A percentile compares a stretch with the other conserved stretches of the same genome.
phyloP scores from a whole-genome alignment of 2,888 invertebrate species.

The Xestia rhomboidea region DNA sequence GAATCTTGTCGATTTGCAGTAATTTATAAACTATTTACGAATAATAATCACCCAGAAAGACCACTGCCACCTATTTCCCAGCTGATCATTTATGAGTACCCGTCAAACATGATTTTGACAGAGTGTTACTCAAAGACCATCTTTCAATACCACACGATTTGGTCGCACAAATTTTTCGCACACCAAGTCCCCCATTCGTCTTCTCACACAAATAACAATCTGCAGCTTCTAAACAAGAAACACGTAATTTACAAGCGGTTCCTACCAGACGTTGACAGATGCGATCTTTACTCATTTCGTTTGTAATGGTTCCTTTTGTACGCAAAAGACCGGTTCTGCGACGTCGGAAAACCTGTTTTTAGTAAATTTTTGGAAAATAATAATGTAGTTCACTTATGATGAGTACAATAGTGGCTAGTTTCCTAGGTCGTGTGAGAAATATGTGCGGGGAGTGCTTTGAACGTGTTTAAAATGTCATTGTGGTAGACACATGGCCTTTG shows the following conservation, averaged over 20 bases:
- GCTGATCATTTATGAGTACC: neutral
- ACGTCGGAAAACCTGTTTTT: slow-evolving; percentile 43
- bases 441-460: neutral
- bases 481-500: neutral
- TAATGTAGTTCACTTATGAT: slow-evolving; percentile 45
- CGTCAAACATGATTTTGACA: neutral
- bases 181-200: neutral
- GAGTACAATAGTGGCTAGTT: slow-evolving; percentile 43
- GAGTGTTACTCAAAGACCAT: neutral
- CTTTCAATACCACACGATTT: neutral
- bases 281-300: slow-evolving; percentile 56
- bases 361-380: slow-evolving; percentile 52
- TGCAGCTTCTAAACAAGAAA: slow-evolving; percentile 24
- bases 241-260: slow-evolving; percentile 47
- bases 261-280: slow-evolving; percentile 47
- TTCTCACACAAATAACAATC: slow-evolving; percentile 43
- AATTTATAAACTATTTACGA: neutral
- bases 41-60: neutral
- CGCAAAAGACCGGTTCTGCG: slow-evolving; percentile 47
- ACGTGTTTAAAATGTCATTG: slow-evolving; percentile 8
- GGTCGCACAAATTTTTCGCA: neutral
- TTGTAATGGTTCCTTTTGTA: slow-evolving; percentile 55
- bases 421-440: slow-evolving; percentile 46
- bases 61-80: neutral
- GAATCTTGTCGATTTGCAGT: neutral